Evolutionary conservation across 2,113 vertebrate genomes (phyloP), one percentile per base, ranked within the genome.

Genomic region (Osmerus eperlanus): DNA sequence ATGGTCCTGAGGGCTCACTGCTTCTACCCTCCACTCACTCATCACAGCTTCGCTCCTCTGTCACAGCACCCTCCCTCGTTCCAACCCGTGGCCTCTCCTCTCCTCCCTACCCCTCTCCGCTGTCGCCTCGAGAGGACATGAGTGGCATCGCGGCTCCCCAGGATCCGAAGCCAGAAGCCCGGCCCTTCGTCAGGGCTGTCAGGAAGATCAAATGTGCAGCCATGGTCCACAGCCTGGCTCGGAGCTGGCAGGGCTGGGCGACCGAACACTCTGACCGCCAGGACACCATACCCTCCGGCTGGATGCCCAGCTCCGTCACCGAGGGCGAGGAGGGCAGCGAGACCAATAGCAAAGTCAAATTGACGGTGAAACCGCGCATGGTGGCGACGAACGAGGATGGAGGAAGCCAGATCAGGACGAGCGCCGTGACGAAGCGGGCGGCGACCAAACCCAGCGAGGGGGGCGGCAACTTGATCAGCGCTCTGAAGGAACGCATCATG

Each of bases 181-280:
- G 78, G 66, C 53, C 87, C 0, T 86, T 90, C 56, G 85, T 84
- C 54, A 75, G 89, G 3, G 86, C 87, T 0, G 84, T 88, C 0
- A 82, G 76, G 60, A 93, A 91, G 77, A 85, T 93, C 29, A 86
- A 84, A 69, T 92, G 91, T 0, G 90, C 88, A 0, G 86, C 86
- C 0, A 77, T 89, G 82, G 92, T 93, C 59, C 85, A 81, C 29
- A 90, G 78, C 61, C 65, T 93, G 51, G 86, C 93, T 4, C 90
- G 87, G 73, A 91, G 89, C 62, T 93, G 92, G 93, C 93, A 94
- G 78, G 90, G 84, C 58, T 93, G 93, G 91, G 92, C 89, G 25
- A 84, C 36, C 0, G 86, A 90, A 0, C 87, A 90, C 71, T 8
- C 75, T 0, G 68, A 52, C 29, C 85, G 86, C 60, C 93, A 93